Evolutionary conservation across 1,140 invertebrate genomes (phyloP).

Genomic region (Cydia strobilella): DNA sequence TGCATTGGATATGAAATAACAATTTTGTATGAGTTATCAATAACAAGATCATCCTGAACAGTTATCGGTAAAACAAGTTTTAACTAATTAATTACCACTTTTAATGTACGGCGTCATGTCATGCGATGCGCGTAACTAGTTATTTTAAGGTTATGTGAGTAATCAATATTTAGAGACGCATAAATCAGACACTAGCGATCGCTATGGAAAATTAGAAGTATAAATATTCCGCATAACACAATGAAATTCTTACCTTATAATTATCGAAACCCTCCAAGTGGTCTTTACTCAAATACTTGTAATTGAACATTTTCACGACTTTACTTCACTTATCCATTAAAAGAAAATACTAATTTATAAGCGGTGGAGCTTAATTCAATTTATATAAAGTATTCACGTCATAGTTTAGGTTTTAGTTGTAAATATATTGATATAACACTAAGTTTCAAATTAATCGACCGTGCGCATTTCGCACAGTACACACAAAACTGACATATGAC

Average conservation of each 20-base stretch:
- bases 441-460: background rate
- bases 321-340: background rate
- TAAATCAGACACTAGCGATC: background rate
- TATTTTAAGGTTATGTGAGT: slow-evolving; percentile 24
- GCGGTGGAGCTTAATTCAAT: background rate
- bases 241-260: slow-evolving; percentile 88
- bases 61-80: background rate
- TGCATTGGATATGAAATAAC: background rate
- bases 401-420: background rate
- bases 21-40: background rate
- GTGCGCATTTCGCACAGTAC: background rate
- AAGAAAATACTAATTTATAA: background rate
- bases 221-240: background rate
- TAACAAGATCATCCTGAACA: background rate
- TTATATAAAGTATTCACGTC: background rate
- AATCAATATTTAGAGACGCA: slow-evolving; percentile 20
- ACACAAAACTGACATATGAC: background rate
- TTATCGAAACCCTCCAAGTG: slow-evolving; percentile 94
- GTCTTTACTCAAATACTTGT: slow-evolving; percentile 88
- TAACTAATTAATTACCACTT: background rate
- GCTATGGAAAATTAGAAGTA: background rate
- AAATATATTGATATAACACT: background rate
- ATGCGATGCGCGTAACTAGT: background rate
- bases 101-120: slow-evolving; percentile 12
- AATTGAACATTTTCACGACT: slow-evolving; percentile 78